A percentile compares a stretch with the other conserved stretches of the same genome.
Conservation (phyloP, 2,113 vertebrate genomes). For the Vulpes ferrilata region DNA sequence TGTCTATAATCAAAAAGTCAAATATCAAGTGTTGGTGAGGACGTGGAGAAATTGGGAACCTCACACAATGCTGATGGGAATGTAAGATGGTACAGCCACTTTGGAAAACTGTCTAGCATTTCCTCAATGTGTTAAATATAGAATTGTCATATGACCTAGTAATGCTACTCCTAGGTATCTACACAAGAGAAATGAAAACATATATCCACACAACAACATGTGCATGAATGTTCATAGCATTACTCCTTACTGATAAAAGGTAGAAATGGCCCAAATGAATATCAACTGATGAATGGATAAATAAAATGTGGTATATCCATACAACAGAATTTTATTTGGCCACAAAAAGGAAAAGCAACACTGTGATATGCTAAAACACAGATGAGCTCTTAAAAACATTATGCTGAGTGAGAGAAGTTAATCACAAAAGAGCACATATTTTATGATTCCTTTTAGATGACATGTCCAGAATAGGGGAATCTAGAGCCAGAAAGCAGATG, state of each 20-base stretch:
- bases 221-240: constrained; percentile 18
- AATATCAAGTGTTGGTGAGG: not conserved
- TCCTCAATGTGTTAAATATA: constrained; percentile 8
- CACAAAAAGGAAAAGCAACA: constrained; percentile 25
- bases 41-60: not conserved
- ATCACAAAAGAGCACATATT: not conserved
- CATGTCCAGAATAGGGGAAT: not conserved
- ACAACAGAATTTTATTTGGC: constrained; percentile 26
- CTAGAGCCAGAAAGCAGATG: constrained; percentile 30
- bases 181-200: constrained; percentile 41
- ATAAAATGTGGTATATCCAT: not conserved
- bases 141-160: not conserved
- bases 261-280: not conserved
- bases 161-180: constrained; percentile 21
- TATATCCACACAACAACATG: not conserved
- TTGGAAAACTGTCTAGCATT: not conserved
- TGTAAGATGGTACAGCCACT: not conserved
- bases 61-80: not conserved
- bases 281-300: not conserved
- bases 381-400: not conserved
- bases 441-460: not conserved
- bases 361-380: not conserved
- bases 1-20: not conserved
- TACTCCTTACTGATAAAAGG: not conserved
- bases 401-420: not conserved